Base-by-base conservation (phyloP, 92 coral and sea anemone genomes). In the Palythoa grandiflora region DNA sequence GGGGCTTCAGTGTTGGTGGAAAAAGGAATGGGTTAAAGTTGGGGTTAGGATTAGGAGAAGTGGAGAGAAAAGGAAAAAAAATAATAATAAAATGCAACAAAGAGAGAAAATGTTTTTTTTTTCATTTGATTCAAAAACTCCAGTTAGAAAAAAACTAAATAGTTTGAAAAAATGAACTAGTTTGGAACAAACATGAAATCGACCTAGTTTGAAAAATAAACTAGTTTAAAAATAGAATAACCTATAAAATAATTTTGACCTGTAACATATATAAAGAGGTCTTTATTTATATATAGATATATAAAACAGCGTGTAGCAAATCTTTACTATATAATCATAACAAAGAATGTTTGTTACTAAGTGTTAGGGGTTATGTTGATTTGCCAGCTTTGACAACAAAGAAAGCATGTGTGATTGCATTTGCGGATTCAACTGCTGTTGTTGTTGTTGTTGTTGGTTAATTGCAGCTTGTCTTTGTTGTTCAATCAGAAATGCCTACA, bases 391-490 rank as follows among this genome's bases (percentile, higher is more conserved):
- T 39, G 76, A 14, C 87, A 83, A 83, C 51, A 63, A 9, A 35
- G 75, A 9, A 63, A 83, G 19, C 87, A 83, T 83, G 38, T 63
- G 87, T 38, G 52, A 36, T 65, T 65, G 86, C 75, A 83, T 83
- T 74, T 83, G 86, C 38, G 65, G 86, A 8, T 61, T n/a, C 52
- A 83, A 14, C 86, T 83, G 73, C 63, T 83, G 54, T 20, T 79
- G 84, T 53, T 79, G 84, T 53, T 79, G 84, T 54, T 54, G 61
- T 54, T 54, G 61, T 54, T 54, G 61, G 68, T 60, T 60, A 60
- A 60, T 79, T 79, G 86, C 71, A 57, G 86, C 86, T 61, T 80
- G 75, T 16, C 86, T 61, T 63, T 83, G 75, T 15, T 83, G 87
- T 83, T 83, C 75, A 65, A 83, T 21, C 73, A 83, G 75, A 37